Base-by-base conservation (phyloP, 2,888 invertebrate genomes). In the Uropetala carovei region DNA sequence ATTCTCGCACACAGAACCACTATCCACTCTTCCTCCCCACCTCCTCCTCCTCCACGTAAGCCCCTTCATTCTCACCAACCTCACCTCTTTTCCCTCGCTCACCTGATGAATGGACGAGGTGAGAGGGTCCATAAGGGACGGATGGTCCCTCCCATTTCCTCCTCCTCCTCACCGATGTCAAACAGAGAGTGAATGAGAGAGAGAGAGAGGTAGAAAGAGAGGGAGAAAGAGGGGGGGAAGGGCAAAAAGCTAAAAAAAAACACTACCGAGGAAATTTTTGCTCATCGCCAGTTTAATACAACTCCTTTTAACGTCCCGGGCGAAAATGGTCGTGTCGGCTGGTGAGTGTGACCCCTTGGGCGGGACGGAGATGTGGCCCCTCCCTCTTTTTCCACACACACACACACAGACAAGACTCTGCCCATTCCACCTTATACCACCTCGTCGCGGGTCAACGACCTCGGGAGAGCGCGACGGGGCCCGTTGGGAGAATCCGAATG, bases 401-500 rank as follows among this genome's bases (percentile, higher is more conserved):
- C 43, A 18, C 81, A 22, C 43, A 18, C 22, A 22, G 18, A n/a
- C n/a, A n/a, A n/a, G n/a, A n/a, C 64, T 16, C 64, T 16, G 8
- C 16, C 59, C 58, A 22, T 14, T 43, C 89, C 64, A 30, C 27
- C 89, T 13, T 14, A 30, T 27, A 27, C 27, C 75, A 27, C 18
- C 18, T 27, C 75, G 58, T 22, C 85, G 27, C 30, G n/a, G 89
- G 89, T 89, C 89, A 64, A 43, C 89, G 89, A 89, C 89, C 89
- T 64, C 89, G 30, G 30, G 86, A 86, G 89, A 64, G 60, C 89
- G 60, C 86, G 59, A 86, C 57, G 18, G 27, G 86, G 13, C 60
- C 30, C 86, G 60, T 30, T 22, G 86, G 60, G 43, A 64, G 64
- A 64, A 64, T 89, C 89, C 89, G 59, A 89, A 89, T 89, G 89